phyloP scores from a whole-genome alignment of 2,113 vertebrate species.

The Lepidothrix coronata region DNA sequence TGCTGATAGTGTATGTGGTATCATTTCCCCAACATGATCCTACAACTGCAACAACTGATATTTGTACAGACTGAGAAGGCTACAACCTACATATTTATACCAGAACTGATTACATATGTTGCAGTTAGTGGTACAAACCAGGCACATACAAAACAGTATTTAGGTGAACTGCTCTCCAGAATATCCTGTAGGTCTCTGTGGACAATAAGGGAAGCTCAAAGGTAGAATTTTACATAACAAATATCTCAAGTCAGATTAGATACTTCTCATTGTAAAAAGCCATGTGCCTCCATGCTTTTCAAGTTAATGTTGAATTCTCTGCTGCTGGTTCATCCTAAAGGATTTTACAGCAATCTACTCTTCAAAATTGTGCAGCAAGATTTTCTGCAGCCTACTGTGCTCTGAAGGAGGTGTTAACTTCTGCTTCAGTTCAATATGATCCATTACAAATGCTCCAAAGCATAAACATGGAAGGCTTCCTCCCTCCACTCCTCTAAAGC shows the following conservation, averaged over 20 bases:
- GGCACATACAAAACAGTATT: not conserved
- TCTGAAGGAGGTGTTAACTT: not conserved
- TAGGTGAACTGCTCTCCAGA: not conserved
- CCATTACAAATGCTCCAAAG: not conserved
- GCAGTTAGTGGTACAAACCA: not conserved
- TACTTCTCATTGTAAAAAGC: not conserved
- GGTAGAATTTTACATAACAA: not conserved
- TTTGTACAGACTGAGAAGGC: not conserved
- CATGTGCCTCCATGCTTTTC: not conserved
- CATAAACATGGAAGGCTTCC: not conserved
- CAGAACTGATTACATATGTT: not conserved
- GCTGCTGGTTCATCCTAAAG: not conserved
- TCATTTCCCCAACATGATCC: not conserved
- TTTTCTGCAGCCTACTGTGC: not conserved
- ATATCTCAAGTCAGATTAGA: not conserved
- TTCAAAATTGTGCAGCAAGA: not conserved
- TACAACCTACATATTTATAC: not conserved
- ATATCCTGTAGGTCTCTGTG: not conserved
- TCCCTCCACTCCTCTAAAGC: not conserved
- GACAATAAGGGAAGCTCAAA: not conserved
- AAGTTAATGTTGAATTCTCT: not conserved
- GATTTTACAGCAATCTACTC: not conserved
- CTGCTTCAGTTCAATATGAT: not conserved
- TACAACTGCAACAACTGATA: not conserved
- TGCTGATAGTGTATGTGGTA: not conserved